Evolutionary conservation across 2,888 invertebrate species (phyloP), one percentile per base, ranked within the genome.

Genomic region (Campaea margaritaria): DNA sequence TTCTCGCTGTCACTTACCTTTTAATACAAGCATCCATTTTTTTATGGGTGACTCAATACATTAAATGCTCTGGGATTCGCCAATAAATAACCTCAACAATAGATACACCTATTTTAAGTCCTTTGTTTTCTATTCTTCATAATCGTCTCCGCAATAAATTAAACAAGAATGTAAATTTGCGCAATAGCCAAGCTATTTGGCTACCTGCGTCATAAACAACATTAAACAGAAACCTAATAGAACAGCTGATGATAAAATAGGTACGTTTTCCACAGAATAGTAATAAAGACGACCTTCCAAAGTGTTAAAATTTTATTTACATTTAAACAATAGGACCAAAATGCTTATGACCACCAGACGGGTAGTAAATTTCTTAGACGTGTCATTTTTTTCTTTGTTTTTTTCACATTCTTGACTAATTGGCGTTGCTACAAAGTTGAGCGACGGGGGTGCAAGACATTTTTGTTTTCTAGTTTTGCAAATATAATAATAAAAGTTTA

Each of bases 401-500:
- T 87, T 86, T 86, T 86, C 75, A 72, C 64, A 67, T 73, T 82
- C 86, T 85, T 87, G 88, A 91, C 91, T 89, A 91, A 91, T 91
- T 89, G 87, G 83, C 70, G 74, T 74, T 79, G 78, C 81, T 78
- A 75, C 70, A 79, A 76, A 75, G 70, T 70, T 65, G 72, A 83
- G 70, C 90, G 78, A 78, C 87, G 82, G 91, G 91, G 90, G 31
- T 81, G 87, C 82, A 78, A 64, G 70, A 72, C 69, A 69, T 76
- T 78, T 86, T 86, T 84, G 87, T 89, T 85, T 84, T 75, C 57
- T 70, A 76, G 81, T 86, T 79, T 91, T 83, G 91, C 92, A 90
- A 91, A 92, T 89, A 91, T 91, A 85, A 91, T 89, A 91, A 89
- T 89, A 91, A 89, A 88, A 87, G 75, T 90, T 91, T 91, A 91